Percentiles rank a stretch among this genome's conserved stretches.
Conservation (phyloP, 2,797 vertebrate genomes). For the Zenarchopterus dispar region DNA sequence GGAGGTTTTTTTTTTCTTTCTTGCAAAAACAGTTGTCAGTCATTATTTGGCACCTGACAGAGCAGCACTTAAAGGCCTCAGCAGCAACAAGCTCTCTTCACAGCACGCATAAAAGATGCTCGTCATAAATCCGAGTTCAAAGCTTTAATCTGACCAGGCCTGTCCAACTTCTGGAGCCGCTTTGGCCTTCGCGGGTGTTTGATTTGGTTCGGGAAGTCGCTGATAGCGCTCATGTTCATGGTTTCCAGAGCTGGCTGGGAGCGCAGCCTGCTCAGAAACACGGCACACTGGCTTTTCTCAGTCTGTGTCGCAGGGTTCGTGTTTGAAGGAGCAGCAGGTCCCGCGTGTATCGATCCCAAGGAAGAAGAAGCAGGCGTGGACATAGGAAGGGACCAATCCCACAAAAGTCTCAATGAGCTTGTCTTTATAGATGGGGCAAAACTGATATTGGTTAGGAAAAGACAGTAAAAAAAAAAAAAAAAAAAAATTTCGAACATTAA, state of each 20-base stretch:
- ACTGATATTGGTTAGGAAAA: too few relatives aligned
- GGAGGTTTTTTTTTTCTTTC: slow-evolving; percentile 1
- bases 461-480: too few relatives aligned
- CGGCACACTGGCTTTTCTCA: neutral
- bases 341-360: neutral
- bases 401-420: too few relatives aligned
- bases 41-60: slow-evolving; percentile 36
- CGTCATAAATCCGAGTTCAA: slow-evolving; percentile 12
- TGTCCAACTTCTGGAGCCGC: slow-evolving; percentile 12
- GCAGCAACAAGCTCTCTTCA: slow-evolving; percentile 3
- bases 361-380: too few relatives aligned
- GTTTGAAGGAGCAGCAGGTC: neutral
- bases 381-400: too few relatives aligned
- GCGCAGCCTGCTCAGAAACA: neutral
- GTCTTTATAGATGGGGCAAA: too few relatives aligned
- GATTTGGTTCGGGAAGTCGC: slow-evolving; percentile 17
- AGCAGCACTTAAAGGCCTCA: slow-evolving; percentile 3
- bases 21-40: slow-evolving; percentile 36
- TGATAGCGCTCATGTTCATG: neutral
- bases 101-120: slow-evolving; percentile 14
- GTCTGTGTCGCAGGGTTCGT: neutral
- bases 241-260: neutral
- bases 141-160: neutral
- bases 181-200: slow-evolving; percentile 27
- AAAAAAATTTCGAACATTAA: too few relatives aligned